phyloP scores from a whole-genome alignment of 2,888 invertebrate species.

The Imbricaverruca yamaguchii region DNA sequence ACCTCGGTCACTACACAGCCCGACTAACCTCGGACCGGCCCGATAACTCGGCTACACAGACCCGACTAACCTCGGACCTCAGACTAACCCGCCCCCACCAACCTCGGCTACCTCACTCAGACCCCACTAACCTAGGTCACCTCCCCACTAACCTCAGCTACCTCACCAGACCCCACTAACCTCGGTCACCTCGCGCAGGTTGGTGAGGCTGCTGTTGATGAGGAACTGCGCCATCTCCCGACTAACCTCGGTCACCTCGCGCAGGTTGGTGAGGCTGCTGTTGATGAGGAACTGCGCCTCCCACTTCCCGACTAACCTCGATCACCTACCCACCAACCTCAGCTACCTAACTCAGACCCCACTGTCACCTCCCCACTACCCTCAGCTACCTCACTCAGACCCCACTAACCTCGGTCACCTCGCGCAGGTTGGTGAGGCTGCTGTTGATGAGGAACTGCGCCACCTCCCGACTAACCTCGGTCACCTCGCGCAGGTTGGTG shows the following conservation, averaged over 20 bases:
- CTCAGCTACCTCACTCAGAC: background rate
- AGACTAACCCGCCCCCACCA: too few relatives aligned
- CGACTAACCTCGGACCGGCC: background rate
- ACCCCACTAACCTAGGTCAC: background rate
- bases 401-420: too few relatives aligned
- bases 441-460: background rate
- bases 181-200: background rate
- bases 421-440: background rate
- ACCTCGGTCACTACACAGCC: too few relatives aligned
- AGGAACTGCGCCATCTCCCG: background rate
- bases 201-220: background rate
- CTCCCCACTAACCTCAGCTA: background rate
- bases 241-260: background rate
- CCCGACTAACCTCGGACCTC: background rate
- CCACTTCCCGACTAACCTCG: background rate
- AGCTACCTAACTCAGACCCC: too few relatives aligned
- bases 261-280: too few relatives aligned
- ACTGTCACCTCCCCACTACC: too few relatives aligned
- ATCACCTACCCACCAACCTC: background rate
- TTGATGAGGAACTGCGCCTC: too few relatives aligned
- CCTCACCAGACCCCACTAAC: background rate
- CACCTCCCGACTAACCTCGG: background rate
- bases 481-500: background rate
- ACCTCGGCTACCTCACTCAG: too few relatives aligned
- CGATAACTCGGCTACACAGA: too few relatives aligned